These are phyloP conservation scores for Metopolophium dirhodum DNA, from an alignment of 1,140 invertebrate species.

Conservation along the genomic window DNA sequence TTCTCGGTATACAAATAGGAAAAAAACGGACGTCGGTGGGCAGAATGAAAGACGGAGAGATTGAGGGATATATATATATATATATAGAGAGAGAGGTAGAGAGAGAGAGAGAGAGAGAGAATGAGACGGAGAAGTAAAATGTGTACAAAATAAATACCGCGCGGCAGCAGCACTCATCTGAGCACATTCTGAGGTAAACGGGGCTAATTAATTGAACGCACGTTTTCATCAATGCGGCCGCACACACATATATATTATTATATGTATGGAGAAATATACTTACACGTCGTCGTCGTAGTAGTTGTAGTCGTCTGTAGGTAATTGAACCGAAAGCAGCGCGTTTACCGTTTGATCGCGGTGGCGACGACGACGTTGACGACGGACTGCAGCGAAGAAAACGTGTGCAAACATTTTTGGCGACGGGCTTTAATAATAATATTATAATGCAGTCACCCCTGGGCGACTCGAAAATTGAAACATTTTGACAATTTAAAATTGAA, in stretches of 20 bases:
- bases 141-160: constrained; percentile 31
- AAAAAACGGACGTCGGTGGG: neutral
- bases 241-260: neutral
- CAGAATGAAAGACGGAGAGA: neutral
- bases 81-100: neutral
- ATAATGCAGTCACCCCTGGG: too few relatives aligned
- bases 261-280: neutral
- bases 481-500: too few relatives aligned
- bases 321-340: neutral
- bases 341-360: neutral
- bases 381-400: neutral
- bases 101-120: neutral
- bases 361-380: neutral
- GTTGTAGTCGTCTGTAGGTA: neutral
- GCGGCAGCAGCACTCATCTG: neutral
- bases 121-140: neutral
- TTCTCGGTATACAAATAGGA: constrained; percentile 25
- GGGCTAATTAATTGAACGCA: constrained; percentile 36
- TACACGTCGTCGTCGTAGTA: neutral
- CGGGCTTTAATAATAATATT: neutral
- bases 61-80: too few relatives aligned
- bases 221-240: neutral
- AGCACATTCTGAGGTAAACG: constrained; percentile 20
- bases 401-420: neutral
- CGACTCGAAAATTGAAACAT: neutral